These are phyloP conservation scores for Myiopsitta monachus DNA, from an alignment of 2,113 vertebrate species.

Conservation along the genomic window DNA sequence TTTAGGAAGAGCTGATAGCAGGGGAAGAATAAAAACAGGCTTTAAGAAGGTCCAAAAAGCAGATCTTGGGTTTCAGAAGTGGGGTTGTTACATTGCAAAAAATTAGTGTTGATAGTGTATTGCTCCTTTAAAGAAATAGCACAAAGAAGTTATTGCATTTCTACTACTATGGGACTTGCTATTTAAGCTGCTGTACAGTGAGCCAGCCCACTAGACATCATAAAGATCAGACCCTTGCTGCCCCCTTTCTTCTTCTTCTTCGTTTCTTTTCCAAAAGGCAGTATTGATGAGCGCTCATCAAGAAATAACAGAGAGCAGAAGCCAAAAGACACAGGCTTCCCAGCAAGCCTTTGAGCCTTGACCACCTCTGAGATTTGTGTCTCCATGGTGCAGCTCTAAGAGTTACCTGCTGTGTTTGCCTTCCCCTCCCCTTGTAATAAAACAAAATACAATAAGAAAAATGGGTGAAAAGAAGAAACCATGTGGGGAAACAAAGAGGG, in stretches of 20 bases:
- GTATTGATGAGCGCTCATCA: not conserved
- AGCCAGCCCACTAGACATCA: not conserved
- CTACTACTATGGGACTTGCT: not conserved
- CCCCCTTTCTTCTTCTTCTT: not conserved
- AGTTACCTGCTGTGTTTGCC: not conserved
- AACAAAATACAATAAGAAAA: slow-evolving; percentile 9
- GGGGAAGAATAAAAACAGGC: not conserved
- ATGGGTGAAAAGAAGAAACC: not conserved
- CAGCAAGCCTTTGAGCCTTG: not conserved
- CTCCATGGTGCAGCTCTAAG: not conserved
- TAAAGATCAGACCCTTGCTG: not conserved
- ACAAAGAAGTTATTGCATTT: not conserved
- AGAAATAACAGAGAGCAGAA: slow-evolving; percentile 7
- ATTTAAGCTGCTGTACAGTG: not conserved
- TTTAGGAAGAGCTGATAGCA: not conserved
- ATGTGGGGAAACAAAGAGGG: not conserved
- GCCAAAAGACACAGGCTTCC: not conserved
- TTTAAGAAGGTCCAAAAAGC: not conserved
- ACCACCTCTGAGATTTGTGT: slow-evolving; percentile 24
- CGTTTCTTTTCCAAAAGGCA: not conserved
- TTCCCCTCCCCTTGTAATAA: not conserved
- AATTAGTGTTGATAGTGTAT: not conserved
- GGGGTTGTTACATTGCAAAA: not conserved
- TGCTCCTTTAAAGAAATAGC: not conserved
- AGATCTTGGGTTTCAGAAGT: not conserved